phyloP scores from a whole-genome alignment of 2,113 vertebrate genomes.

The Thryonomys swinderianus region DNA sequence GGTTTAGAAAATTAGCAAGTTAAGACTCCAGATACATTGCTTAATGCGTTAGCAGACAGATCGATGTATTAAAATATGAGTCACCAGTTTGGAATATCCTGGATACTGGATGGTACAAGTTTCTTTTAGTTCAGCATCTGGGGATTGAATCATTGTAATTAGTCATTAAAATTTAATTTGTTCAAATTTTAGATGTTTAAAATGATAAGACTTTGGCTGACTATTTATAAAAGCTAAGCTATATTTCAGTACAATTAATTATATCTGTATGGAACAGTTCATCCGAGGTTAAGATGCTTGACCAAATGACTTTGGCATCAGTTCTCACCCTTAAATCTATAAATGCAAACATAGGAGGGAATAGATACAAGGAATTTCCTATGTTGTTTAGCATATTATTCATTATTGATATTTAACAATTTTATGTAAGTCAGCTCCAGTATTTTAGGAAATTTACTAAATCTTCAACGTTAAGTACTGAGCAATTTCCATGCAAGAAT shows the following conservation, averaged over 20 bases:
- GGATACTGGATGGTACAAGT: background rate
- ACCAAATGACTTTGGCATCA: conserved; percentile 42
- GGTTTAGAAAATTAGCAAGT: background rate
- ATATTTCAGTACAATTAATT: conserved; percentile 64
- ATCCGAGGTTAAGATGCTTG: conserved; percentile 27
- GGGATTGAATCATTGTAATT: conserved; percentile 36
- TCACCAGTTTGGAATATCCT: background rate
- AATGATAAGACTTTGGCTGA: conserved; percentile 55
- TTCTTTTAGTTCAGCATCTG: conserved; percentile 54
- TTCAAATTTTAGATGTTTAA: conserved; percentile 50
- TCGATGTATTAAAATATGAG: background rate
- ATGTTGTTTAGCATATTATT: conserved; percentile 39
- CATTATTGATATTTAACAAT: conserved; percentile 49
- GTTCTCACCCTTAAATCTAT: conserved; percentile 34
- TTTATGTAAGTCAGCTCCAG: conserved; percentile 15
- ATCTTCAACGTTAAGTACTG: conserved; percentile 58
- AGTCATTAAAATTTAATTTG: conserved; percentile 61
- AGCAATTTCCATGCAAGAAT: conserved; percentile 56
- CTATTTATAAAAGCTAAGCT: conserved; percentile 67
- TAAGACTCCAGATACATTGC: background rate
- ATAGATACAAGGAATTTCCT: conserved; percentile 48
- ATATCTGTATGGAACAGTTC: conserved; percentile 53
- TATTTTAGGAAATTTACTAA: conserved; percentile 58
- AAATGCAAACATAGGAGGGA: conserved; percentile 56
- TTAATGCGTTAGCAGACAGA: background rate